Evolutionary conservation across 2,888 invertebrate species (phyloP).

Genomic region (Rhamphomyia laevipes): DNA sequence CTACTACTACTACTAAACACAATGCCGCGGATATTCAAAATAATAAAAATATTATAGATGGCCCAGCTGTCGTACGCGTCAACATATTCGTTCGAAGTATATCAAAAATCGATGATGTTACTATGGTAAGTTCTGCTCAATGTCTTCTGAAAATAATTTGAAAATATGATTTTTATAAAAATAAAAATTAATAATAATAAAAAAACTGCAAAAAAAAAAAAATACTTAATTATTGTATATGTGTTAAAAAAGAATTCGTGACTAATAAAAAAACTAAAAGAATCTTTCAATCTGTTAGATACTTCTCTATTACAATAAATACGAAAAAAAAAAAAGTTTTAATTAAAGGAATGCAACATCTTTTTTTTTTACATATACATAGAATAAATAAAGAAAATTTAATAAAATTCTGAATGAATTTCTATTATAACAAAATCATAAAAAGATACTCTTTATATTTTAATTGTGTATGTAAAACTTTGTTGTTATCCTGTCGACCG

Average conservation of each 20-base stretch:
- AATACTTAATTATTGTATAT: slow-evolving; percentile 5
- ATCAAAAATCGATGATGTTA: slow-evolving; percentile 98
- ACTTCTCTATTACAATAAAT: neutral
- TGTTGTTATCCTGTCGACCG: too few species aligned
- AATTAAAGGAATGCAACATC: neutral
- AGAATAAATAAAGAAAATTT: neutral
- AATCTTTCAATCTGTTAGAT: neutral
- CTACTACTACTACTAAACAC: too few species aligned
- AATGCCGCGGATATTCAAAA: slow-evolving; percentile 18
- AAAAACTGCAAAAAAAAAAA: slow-evolving; percentile 9
- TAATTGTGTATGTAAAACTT: too few species aligned
- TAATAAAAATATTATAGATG: too few species aligned
- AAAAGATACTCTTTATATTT: too few species aligned
- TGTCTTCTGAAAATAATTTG: slow-evolving; percentile 14
- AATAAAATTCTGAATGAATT: neutral
- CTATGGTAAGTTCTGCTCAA: slow-evolving; percentile 77
- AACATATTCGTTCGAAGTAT: slow-evolving; percentile 98
- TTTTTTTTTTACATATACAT: too few species aligned
- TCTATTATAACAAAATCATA: too few species aligned
- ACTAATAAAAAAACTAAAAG: neutral
- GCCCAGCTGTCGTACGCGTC: slow-evolving; percentile 91
- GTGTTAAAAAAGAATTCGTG: slow-evolving; percentile 1
- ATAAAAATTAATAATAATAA: slow-evolving; percentile 9
- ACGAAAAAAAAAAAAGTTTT: neutral
- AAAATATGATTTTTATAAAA: slow-evolving; percentile 20